Percentiles rank a stretch among this genome's conserved stretches.
These are phyloP conservation scores for Drosophila aff. DNA, from an alignment of 1,140 invertebrate genomes.

Conservation along the genomic window DNA sequence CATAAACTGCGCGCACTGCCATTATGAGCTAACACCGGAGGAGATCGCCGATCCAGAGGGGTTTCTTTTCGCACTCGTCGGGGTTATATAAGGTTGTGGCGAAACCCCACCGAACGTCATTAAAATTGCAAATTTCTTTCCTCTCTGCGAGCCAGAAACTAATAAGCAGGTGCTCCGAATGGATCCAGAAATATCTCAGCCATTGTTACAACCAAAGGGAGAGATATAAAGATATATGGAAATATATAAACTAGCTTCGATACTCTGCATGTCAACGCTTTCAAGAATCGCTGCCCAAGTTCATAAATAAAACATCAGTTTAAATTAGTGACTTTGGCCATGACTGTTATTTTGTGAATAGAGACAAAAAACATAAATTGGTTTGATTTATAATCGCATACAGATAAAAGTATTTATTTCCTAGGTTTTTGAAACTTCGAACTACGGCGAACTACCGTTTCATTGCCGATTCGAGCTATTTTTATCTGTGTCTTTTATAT, in stretches of 20 bases:
- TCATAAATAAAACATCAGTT: slow-evolving; percentile 45
- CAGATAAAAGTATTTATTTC: slow-evolving; percentile 9
- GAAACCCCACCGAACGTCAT: slow-evolving; percentile 44
- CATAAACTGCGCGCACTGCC: slow-evolving; percentile 56
- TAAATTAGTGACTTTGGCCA: slow-evolving; percentile 54
- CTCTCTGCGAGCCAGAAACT: slow-evolving; percentile 39
- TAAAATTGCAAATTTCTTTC: slow-evolving; percentile 64
- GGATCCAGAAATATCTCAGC: slow-evolving; percentile 28
- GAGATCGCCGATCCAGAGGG: slow-evolving; percentile 21
- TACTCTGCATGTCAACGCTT: slow-evolving; percentile 32
- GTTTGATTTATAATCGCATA: slow-evolving; percentile 41
- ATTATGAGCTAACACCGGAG: slow-evolving; percentile 50
- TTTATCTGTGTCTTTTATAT: slow-evolving; percentile 20
- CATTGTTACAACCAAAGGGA: slow-evolving; percentile 11
- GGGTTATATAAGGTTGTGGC: slow-evolving; percentile 62
- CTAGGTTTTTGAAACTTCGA: slow-evolving; percentile 6
- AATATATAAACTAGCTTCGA: slow-evolving; percentile 4
- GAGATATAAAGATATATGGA: not conserved
- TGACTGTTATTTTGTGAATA: slow-evolving; percentile 35
- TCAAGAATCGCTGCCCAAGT: slow-evolving; percentile 18
- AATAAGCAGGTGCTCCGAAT: slow-evolving; percentile 32
- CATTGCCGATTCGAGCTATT: slow-evolving; percentile 17
- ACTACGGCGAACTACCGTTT: slow-evolving; percentile 32
- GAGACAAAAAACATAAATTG: slow-evolving; percentile 34
- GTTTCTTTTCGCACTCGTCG: slow-evolving; percentile 58